These are phyloP conservation scores for Phoenicopterus ruber DNA, from an alignment of 2,113 vertebrate species.

Conservation along the genomic window DNA sequence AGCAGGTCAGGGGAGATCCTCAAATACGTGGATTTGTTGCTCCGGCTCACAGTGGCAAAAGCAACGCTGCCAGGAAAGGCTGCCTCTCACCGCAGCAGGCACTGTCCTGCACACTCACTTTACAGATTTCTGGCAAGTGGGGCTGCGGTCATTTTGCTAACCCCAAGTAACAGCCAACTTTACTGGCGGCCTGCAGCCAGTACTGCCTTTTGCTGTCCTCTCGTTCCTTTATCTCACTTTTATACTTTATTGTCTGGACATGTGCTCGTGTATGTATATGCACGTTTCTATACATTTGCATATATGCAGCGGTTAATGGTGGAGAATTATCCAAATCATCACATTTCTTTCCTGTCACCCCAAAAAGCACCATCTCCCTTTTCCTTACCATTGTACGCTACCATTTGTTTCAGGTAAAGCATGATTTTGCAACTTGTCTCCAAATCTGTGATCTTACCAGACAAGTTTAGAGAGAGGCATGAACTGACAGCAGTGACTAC, in stretches of 20 bases:
- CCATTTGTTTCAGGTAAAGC: not conserved
- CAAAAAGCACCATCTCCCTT: not conserved
- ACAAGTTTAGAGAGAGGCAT: not conserved
- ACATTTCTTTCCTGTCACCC: not conserved
- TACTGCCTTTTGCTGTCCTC: not conserved
- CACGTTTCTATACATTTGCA: not conserved
- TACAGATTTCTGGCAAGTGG: not conserved
- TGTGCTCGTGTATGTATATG: too few species aligned
- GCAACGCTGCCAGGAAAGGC: too few species aligned
- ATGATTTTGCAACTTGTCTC: not conserved
- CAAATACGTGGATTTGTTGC: not conserved
- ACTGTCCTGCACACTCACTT: not conserved
- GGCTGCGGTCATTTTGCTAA: not conserved
- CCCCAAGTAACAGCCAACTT: not conserved
- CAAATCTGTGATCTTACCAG: not conserved
- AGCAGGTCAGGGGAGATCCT: not conserved
- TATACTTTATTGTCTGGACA: not conserved
- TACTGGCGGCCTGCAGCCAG: not conserved
- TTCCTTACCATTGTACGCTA: too few species aligned
- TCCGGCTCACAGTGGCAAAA: fast-evolving
- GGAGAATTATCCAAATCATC: not conserved
- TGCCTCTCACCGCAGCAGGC: not conserved
- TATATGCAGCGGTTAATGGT: not conserved
- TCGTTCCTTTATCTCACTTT: not conserved
- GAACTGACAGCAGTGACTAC: not conserved